A percentile compares a stretch with the other conserved stretches of the same genome.
phyloP scores from a whole-genome alignment of 2,888 invertebrate genomes.

The Adela reaumurella region DNA sequence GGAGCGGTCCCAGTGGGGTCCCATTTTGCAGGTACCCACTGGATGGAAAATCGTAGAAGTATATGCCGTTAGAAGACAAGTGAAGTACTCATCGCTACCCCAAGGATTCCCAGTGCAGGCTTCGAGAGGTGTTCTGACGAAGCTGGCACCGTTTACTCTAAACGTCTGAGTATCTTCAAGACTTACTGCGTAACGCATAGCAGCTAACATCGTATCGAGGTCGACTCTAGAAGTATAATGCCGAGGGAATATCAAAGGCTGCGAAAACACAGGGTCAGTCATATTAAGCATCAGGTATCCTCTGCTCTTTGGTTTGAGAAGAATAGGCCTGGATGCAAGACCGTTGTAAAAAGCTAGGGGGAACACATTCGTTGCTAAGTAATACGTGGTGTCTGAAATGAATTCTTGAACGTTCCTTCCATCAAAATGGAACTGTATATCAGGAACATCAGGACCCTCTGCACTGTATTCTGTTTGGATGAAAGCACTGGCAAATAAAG shows the following conservation, averaged over 20 bases:
- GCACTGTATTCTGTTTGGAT: slow-evolving; percentile 51
- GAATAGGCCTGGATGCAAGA: slow-evolving; percentile 57
- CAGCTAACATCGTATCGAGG: slow-evolving; percentile 56
- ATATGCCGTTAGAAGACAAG: slow-evolving; percentile 60
- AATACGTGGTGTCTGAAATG: slow-evolving; percentile 53
- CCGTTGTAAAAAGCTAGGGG: slow-evolving; percentile 63
- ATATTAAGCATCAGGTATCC: slow-evolving; percentile 61
- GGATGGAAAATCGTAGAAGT: slow-evolving; percentile 51
- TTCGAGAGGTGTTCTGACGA: slow-evolving; percentile 55
- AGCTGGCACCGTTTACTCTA: slow-evolving; percentile 48
- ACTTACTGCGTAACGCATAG: slow-evolving; percentile 54
- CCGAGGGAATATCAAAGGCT: slow-evolving; percentile 73
- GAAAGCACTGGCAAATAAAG: slow-evolving; percentile 57
- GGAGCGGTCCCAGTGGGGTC: slow-evolving; percentile 53
- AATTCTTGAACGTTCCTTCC: slow-evolving; percentile 55
- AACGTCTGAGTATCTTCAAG: slow-evolving; percentile 60
- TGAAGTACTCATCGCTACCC: slow-evolving; percentile 64
- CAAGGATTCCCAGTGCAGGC: slow-evolving; percentile 55
- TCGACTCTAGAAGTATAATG: slow-evolving; percentile 65
- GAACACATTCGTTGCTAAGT: slow-evolving; percentile 37
- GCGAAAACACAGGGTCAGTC: slow-evolving; percentile 67
- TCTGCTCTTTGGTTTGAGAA: slow-evolving; percentile 61
- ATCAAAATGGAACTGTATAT: slow-evolving; percentile 66
- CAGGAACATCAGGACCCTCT: slow-evolving; percentile 49
- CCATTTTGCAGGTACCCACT: slow-evolving; percentile 69